Evolutionary conservation across 2,113 vertebrate species (phyloP), one percentile per base, ranked within the genome.

Genomic region (Paraplagusia blochii): DNA sequence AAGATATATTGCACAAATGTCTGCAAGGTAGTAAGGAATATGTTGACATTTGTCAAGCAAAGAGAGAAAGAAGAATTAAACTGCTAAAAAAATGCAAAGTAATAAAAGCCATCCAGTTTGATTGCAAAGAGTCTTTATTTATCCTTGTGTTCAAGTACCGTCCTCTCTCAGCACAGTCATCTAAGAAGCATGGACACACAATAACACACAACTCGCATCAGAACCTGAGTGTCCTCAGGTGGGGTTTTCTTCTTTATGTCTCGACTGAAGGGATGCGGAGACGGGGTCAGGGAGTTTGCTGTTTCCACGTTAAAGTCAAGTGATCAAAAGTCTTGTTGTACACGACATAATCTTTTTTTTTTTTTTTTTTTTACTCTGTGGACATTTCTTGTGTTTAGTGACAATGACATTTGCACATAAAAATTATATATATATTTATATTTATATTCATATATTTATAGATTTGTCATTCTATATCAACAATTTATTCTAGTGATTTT

Each of bases 321-420:
- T 86, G 85, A 90, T 87, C 79, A 85, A 81, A 70, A 85, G 74
- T 87, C 66, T 67, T 86, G 83, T 84, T 83, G 66, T 82, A 89
- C 77, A 89, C 53, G 76, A 83, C 70, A 61, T 82, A 63, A 63
- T 78, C 58, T 34, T 86, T 85, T 43, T 87, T 85, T 40, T 29
- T 29, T 87, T 74, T 80, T 70, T 82, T 29, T 29, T 87, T 74
- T 80, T 70, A 81, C 74, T 78, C 86, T 77, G 85, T 70, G 50
- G 75, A 81, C 79, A 83, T 76, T 85, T 87, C 83, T 85, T 91
- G 84, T 85, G 88, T 90, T 89, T 86, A 82, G 83, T 90, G 87
- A 91, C 89, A 91, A 76, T 72, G 82, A 91, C 85, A 91, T 89
- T 85, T 87, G 88, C 89, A 91, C 90, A 91, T 91, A 92, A 91